phyloP scores from a whole-genome alignment of 1,140 invertebrate species.

The Drosophila azteca region DNA sequence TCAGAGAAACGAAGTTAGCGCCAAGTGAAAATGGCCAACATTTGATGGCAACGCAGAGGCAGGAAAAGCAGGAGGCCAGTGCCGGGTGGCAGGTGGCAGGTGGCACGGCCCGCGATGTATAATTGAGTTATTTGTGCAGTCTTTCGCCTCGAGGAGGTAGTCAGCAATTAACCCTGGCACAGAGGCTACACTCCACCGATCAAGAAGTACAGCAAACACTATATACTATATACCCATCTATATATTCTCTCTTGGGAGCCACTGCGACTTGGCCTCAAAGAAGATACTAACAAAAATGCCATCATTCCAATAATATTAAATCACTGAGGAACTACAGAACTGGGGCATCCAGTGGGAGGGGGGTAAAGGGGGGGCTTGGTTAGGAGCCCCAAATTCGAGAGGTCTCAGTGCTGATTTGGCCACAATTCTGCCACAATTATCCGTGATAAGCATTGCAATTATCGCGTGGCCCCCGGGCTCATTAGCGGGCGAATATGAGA shows the following conservation, averaged over 20 bases:
- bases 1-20: conserved; percentile 59
- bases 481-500: conserved; percentile 11
- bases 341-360: no score
- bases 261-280: no score
- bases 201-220: no score
- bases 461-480: conserved; percentile 16
- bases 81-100: conserved; percentile 16
- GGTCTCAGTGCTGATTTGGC: background rate
- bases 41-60: background rate
- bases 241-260: no score
- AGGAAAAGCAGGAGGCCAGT: background rate
- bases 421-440: conserved; percentile 13
- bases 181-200: background rate
- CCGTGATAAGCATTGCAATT: conserved; percentile 7
- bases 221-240: no score
- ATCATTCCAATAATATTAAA: no score
- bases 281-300: no score
- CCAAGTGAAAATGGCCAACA: conserved; percentile 37
- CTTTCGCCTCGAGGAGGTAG: conserved; percentile 47
- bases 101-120: conserved; percentile 21
- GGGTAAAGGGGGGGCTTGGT: no score
- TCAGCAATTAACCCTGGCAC: conserved; percentile 44
- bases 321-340: no score
- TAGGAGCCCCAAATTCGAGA: no score
- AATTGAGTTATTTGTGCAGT: conserved; percentile 76